Base-by-base conservation (phyloP, 2,888 invertebrate genomes). In the Sesia bembeciformis region DNA sequence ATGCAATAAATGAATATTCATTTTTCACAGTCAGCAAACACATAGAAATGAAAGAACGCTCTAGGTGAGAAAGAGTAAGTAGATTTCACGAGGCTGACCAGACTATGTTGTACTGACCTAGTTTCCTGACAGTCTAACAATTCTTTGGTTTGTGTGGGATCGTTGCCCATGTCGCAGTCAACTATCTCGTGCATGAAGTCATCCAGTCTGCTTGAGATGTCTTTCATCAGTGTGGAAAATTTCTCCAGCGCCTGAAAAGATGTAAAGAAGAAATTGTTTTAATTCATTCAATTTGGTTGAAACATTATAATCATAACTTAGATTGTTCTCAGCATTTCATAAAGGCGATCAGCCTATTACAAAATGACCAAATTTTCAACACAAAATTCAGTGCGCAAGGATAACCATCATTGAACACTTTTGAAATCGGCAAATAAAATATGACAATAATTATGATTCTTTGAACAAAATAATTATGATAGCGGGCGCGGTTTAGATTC, bases 161-260 rank as follows among this genome's bases (percentile, higher is more conserved):
- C 97, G 81, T 98, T 98, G 8, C 98, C 98, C 88, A 98, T 94
- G 85, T 97, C 97, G 65, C 94, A 95, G 86, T 97, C 97, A 64
- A 96, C 94, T 66, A 98, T 94, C 65, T 94, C 93, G 74, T 95
- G 94, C 68, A 97, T 97, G 75, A 98, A 97, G 61, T 93, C 93
- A 73, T 96, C 96, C 70, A 98, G 87, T 64, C 95, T 94, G 61
- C 93, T 91, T 38, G 98, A 97, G 56, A 98, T 96, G 74, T 96
- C 95, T 74, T 96, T 95, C 63, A 97, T 97, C 76, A 97, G 92
- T 52, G 94, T 93, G 50, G 97, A 97, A 90, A 98, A 98, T 78
- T 97, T 96, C 84, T 98, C 98, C 73, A 98, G 92, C 53, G 96
- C 97, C 97, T 98, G 84, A 52, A 90, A 88, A 58, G 53, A 54